These are phyloP conservation scores for Holothuria glaberrima DNA, from an alignment of 35 echinoderm and acorn worm species.

Conservation along the genomic window DNA sequence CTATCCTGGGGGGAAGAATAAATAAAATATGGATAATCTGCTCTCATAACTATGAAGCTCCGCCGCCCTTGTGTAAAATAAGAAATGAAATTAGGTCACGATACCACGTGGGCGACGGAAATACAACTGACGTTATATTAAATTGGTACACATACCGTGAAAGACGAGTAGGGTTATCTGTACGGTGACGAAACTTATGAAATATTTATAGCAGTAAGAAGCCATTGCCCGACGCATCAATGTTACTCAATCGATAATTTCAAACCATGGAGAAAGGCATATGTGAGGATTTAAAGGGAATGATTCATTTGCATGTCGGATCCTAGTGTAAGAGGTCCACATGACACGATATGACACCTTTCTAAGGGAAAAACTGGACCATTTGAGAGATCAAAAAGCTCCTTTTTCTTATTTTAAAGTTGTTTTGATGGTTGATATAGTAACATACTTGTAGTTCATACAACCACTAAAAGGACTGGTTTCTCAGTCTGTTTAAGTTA, in stretches of 20 bases:
- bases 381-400: background rate
- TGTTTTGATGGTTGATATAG: no score
- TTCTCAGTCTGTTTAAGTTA: no score
- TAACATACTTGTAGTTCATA: no score
- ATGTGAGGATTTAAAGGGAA: background rate
- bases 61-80: no score
- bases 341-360: no score
- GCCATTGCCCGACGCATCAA: constrained; percentile 16
- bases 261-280: background rate
- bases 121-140: constrained; percentile 34
- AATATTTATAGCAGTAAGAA: constrained; percentile 22
- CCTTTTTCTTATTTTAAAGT: background rate
- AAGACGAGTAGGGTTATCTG: background rate
- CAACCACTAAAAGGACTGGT: no score
- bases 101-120: constrained; percentile 24
- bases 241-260: constrained; percentile 10
- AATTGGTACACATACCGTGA: background rate
- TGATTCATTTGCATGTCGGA: background rate
- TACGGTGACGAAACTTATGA: background rate
- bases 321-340: background rate
- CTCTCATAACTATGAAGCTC: no score
- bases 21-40: no score
- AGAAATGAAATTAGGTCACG: constrained; percentile 38
- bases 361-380: background rate
- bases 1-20: no score